Evolutionary conservation across 2,888 invertebrate species (phyloP), one percentile per base, ranked within the genome.

Genomic region (Steinernema hermaphroditum): DNA sequence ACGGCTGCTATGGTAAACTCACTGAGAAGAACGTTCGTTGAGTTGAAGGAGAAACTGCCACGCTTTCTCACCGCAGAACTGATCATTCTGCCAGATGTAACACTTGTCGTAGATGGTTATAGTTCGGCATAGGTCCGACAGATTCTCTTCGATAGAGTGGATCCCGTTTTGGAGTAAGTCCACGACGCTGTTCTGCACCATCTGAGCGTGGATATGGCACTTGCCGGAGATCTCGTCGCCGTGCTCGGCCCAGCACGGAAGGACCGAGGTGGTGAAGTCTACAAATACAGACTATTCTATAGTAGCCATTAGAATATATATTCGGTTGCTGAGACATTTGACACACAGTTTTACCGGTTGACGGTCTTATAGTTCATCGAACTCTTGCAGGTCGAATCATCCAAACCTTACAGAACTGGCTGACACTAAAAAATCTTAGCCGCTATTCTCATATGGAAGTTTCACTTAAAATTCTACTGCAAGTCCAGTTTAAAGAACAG

Each of bases 41-140:
- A 82, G 72, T 37, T 79, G 76, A 34, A 82, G 72, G 19, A 82
- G 71, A 68, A 82, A 82, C 34, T 76, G 73, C 54, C 82, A 81
- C 0, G 78, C 82, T 8, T 77, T 70, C 27, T 75, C 72, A n/a
- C 82, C 82, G 54, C 82, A 82, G 71, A 70, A 76, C 68, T 78
- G 76, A 54, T 79, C 80, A 49, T 76, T 82, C 68, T 82, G 80
- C 68, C 78, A 73, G n/a, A 82, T 78, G 72, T 82, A 82, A 69
- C 82, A 82, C 71, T 80, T 79, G 77, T 82, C 82, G 73, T 82
- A 82, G 41, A 76, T 75, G 68, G 81, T 78, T 24, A 78, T 74
- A 29, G 78, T 79, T 72, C 76, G 72, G 75, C 82, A 82, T 34
- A 82, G 57, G 69, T 77, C 80, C 34, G 77, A 78, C 27, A 82